Evolutionary conservation across 2,888 invertebrate species (phyloP).

Genomic region (Tanypteryx hageni): DNA sequence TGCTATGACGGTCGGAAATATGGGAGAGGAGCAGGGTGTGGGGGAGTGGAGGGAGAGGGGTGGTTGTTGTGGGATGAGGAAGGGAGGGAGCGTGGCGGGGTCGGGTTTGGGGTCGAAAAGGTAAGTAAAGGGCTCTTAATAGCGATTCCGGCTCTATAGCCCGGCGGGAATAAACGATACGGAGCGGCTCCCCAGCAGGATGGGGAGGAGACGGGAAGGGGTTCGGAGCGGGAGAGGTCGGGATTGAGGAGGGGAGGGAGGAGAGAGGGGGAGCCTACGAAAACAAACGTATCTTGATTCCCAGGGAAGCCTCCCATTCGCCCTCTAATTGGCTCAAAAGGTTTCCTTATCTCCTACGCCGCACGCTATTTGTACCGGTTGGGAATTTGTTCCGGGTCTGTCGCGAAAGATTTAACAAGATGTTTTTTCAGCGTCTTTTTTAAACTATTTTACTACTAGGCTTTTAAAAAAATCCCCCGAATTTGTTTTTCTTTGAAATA

Average conservation of each 20-base stretch:
- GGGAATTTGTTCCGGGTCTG: conserved; percentile 29
- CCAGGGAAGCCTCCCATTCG: conserved; percentile 13
- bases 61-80: neutral
- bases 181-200: neutral
- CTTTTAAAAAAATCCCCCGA: neutral
- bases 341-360: conserved; percentile 58
- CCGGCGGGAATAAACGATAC: conserved; percentile 28
- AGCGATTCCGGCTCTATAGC: conserved; percentile 24
- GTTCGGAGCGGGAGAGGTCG: too few relatives aligned
- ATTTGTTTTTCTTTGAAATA: too few relatives aligned
- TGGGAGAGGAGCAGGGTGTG: neutral
- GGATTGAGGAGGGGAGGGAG: too few relatives aligned
- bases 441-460: neutral
- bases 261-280: neutral
- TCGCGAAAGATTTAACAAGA: conserved; percentile 26
- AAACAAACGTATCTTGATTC: conserved; percentile 35
- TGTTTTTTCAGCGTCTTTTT: neutral
- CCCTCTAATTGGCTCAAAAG: conserved; percentile 58
- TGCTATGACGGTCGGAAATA: neutral
- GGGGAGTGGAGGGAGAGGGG: too few relatives aligned
- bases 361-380: conserved; percentile 55
- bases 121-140: conserved; percentile 15
- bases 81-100: too few relatives aligned
- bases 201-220: too few relatives aligned
- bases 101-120: neutral